Conservation (phyloP, 2,797 vertebrate species). For the Triplophysa bombifrons region DNA sequence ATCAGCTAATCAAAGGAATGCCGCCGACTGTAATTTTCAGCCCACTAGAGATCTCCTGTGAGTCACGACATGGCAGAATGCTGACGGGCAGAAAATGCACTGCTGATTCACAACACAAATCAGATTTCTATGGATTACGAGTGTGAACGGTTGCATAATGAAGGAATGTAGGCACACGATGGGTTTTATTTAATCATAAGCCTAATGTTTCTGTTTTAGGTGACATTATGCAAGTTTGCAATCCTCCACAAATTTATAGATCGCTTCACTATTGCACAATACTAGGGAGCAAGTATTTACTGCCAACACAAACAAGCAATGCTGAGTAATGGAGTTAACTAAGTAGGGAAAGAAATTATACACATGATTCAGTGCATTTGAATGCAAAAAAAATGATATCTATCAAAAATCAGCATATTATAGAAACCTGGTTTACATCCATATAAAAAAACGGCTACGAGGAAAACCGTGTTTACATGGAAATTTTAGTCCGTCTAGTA, state of each 20-base stretch:
- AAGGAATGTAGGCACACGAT: neutral
- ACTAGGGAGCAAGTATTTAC: neutral
- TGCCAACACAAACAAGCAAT: constrained; percentile 6
- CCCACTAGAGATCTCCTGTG: constrained; percentile 37
- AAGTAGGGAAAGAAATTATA: neutral
- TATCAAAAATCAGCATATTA: too few species aligned
- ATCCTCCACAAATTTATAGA: constrained; percentile 21
- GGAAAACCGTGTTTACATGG: too few species aligned
- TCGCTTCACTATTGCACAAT: constrained; percentile 14
- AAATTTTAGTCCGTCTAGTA: too few species aligned
- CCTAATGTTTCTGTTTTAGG: neutral
- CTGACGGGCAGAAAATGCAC: constrained; percentile 13
- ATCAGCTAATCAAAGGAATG: constrained; percentile 49
- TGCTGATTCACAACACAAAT: constrained; percentile 30
- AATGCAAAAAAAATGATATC: too few species aligned
- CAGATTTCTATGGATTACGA: constrained; percentile 33
- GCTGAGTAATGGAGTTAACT: neutral
- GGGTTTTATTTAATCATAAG: neutral
- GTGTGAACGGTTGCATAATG: constrained; percentile 30
- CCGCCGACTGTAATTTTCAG: constrained; percentile 29
- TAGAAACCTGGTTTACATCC: too few species aligned
- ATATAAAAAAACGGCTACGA: too few species aligned
- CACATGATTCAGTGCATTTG: too few species aligned
- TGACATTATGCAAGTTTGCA: constrained; percentile 29
- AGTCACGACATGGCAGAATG: neutral